A percentile compares a stretch with the other conserved stretches of the same genome.
phyloP scores from a whole-genome alignment of 2,113 vertebrate species.

The Oceanites oceanicus region DNA sequence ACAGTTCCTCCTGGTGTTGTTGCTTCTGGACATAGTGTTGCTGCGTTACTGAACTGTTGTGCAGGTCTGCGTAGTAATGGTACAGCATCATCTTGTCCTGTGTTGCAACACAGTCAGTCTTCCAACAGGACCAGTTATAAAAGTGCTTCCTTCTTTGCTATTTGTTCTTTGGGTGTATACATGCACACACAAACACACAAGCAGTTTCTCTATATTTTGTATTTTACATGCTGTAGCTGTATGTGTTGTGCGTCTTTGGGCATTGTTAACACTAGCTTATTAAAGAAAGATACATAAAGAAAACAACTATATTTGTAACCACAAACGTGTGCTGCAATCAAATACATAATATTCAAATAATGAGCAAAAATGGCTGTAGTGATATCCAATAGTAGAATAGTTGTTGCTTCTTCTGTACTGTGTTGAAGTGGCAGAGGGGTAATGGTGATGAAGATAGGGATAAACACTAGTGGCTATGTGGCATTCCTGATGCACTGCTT shows the following conservation, averaged over 20 bases:
- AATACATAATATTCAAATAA: background rate
- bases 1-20: background rate
- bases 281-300: background rate
- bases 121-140: background rate
- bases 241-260: background rate
- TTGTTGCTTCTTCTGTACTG: background rate
- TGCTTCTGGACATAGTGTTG: background rate
- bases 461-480: background rate
- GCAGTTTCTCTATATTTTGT: background rate
- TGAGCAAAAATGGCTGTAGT: background rate
- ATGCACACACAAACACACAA: rapidly evolving
- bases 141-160: background rate
- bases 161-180: background rate
- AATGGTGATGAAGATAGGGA: constrained; percentile 4
- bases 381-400: background rate
- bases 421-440: background rate
- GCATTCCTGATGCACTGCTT: background rate
- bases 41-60: background rate
- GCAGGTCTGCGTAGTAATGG: background rate
- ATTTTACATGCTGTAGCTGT: background rate
- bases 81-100: background rate
- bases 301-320: background rate
- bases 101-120: background rate
- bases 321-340: background rate
- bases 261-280: background rate